Conservation (phyloP, 2,888 invertebrate genomes). For the Morpho deidamia region DNA sequence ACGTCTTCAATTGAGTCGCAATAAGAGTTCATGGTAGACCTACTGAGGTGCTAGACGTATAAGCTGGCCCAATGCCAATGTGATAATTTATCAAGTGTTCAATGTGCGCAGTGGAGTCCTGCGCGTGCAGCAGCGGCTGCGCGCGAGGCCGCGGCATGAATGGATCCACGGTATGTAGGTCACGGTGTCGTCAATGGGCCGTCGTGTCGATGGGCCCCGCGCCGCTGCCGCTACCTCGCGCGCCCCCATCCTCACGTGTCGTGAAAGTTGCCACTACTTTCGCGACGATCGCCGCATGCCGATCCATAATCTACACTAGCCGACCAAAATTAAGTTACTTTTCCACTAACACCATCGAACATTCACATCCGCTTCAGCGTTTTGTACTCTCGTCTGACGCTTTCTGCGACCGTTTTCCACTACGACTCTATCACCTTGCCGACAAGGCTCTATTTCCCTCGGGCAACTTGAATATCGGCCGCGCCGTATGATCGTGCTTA, state of each 20-base stretch:
- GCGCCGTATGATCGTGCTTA: constrained; percentile 75
- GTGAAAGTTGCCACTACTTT: constrained; percentile 78
- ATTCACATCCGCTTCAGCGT: constrained; percentile 73
- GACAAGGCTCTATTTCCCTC: constrained; percentile 46
- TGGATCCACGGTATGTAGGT: constrained; percentile 74
- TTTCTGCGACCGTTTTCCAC: constrained; percentile 39
- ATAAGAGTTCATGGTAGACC: too few species aligned
- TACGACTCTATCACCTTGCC: constrained; percentile 37
- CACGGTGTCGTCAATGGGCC: constrained; percentile 78
- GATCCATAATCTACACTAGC: constrained; percentile 59
- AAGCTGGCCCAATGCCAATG: constrained; percentile 62
- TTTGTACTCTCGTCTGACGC: constrained; percentile 60
- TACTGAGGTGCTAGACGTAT: constrained; percentile 64
- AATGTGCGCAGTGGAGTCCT: constrained; percentile 42
- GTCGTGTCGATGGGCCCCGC: constrained; percentile 64
- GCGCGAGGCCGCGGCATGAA: constrained; percentile 71
- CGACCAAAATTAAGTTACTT: constrained; percentile 62
- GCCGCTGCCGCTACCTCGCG: constrained; percentile 42
- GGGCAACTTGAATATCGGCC: constrained; percentile 49
- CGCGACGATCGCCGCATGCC: constrained; percentile 57
- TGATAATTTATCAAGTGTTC: constrained; percentile 43
- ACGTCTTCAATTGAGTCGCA: too few species aligned
- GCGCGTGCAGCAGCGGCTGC: constrained; percentile 40
- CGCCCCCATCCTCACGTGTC: constrained; percentile 68
- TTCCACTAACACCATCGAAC: constrained; percentile 50